phyloP scores from a whole-genome alignment of 2,113 vertebrate genomes.

The Gnathonemus longibarbis region DNA sequence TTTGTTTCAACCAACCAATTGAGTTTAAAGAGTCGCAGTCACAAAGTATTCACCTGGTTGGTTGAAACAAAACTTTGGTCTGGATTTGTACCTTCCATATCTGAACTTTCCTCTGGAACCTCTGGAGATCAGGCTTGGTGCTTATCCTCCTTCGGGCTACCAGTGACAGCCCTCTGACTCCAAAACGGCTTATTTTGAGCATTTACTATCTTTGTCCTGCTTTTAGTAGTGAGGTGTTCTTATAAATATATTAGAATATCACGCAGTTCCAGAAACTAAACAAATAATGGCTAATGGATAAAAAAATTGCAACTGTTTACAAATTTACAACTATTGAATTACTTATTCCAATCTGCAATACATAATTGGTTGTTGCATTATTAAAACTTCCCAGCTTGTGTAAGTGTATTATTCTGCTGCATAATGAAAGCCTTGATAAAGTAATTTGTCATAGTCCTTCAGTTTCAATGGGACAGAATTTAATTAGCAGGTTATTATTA shows the following conservation, averaged over 20 bases:
- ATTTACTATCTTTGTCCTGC: conserved; percentile 53
- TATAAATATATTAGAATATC: background rate
- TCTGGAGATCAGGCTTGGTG: no score
- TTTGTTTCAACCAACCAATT: no score
- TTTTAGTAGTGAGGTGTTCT: conserved; percentile 23
- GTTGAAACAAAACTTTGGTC: no score
- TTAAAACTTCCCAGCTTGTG: background rate
- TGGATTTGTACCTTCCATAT: no score
- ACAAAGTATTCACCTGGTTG: no score
- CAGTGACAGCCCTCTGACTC: conserved; percentile 46
- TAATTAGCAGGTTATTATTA: background rate
- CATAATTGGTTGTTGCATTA: background rate
- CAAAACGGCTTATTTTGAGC: conserved; percentile 43
- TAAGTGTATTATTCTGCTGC: background rate
- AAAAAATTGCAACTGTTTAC: conserved; percentile 58
- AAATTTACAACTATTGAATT: background rate
- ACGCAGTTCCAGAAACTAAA: background rate
- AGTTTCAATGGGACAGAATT: background rate
- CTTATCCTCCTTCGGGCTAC: background rate
- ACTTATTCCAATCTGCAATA: background rate
- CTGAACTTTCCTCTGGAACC: no score
- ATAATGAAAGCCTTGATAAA: background rate
- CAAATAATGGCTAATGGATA: no score
- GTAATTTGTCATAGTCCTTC: background rate
- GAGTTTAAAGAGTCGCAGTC: no score